A percentile compares a stretch with the other conserved stretches of the same genome.
Evolutionary conservation across 2,888 invertebrate genomes (phyloP).

Genomic region (Polietes domitor): DNA sequence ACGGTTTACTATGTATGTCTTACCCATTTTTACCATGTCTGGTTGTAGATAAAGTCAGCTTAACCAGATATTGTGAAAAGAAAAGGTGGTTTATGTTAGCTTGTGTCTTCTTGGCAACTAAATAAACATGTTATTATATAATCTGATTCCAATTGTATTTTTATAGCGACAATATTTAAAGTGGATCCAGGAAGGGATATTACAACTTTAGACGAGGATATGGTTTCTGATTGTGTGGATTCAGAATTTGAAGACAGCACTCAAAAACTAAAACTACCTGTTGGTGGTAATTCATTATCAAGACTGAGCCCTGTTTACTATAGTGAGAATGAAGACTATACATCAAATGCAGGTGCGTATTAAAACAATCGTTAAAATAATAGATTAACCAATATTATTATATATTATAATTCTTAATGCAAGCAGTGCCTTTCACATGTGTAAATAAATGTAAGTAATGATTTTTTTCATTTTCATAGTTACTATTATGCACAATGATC

Average conservation of each 20-base stretch:
- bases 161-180: conserved; percentile 81
- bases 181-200: conserved; percentile 85
- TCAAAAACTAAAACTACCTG: conserved; percentile 83
- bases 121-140: too few relatives aligned
- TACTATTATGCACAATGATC: too few relatives aligned
- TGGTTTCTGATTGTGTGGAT: conserved; percentile 86
- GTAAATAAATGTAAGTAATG: conserved; percentile 63
- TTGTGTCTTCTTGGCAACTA: too few relatives aligned
- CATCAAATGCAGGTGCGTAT: conserved; percentile 83
- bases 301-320: conserved; percentile 85
- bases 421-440: conserved; percentile 82
- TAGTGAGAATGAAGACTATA: conserved; percentile 85
- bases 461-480: too few relatives aligned
- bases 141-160: not conserved
- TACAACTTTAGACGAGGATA: conserved; percentile 86
- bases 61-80: too few relatives aligned
- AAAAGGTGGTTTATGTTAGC: too few relatives aligned
- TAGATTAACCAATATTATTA: not conserved
- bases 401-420: conserved; percentile 14
- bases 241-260: conserved; percentile 83
- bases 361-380: not conserved
- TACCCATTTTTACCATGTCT: too few relatives aligned
- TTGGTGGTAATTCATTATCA: conserved; percentile 82
- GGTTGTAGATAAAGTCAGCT: too few relatives aligned
- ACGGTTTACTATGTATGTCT: too few relatives aligned